phyloP scores from a whole-genome alignment of 1,140 invertebrate species.

The Steinernema feltiae region DNA sequence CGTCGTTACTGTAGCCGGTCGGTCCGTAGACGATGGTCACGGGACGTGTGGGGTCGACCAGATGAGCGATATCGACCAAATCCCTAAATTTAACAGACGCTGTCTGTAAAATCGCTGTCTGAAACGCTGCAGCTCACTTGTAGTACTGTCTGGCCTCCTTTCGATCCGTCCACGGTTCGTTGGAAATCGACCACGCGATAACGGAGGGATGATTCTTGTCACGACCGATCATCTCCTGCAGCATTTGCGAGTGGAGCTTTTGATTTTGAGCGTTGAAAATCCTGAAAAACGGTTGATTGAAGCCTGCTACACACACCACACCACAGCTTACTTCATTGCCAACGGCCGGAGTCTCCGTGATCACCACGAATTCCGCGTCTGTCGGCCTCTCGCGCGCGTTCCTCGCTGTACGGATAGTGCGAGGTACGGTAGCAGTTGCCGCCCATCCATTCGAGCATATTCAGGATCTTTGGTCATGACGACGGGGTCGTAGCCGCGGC shows the following conservation, averaged over 20 bases:
- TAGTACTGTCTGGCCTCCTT: constrained; percentile 43
- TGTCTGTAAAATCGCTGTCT: no score
- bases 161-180: constrained; percentile 44
- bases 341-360: constrained; percentile 91
- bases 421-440: constrained; percentile 91
- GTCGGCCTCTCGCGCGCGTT: constrained; percentile 90
- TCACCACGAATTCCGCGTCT: constrained; percentile 85
- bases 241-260: constrained; percentile 48
- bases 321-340: constrained; percentile 75
- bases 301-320: no score
- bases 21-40: constrained; percentile 69
- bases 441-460: constrained; percentile 86
- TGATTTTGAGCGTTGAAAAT: constrained; percentile 31
- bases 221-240: constrained; percentile 45
- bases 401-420: constrained; percentile 97
- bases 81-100: no score
- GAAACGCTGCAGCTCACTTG: no score
- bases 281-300: no score
- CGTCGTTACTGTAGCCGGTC: constrained; percentile 60
- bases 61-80: constrained; percentile 57
- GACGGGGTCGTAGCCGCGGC: constrained; percentile 79
- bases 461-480: constrained; percentile 83
- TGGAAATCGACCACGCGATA: constrained; percentile 51
- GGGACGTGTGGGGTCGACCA: constrained; percentile 70
- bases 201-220: constrained; percentile 55